Evolutionary conservation across 35 echinoderm and acorn worm genomes (phyloP).

Genomic region (Nesometra sesokonis): DNA sequence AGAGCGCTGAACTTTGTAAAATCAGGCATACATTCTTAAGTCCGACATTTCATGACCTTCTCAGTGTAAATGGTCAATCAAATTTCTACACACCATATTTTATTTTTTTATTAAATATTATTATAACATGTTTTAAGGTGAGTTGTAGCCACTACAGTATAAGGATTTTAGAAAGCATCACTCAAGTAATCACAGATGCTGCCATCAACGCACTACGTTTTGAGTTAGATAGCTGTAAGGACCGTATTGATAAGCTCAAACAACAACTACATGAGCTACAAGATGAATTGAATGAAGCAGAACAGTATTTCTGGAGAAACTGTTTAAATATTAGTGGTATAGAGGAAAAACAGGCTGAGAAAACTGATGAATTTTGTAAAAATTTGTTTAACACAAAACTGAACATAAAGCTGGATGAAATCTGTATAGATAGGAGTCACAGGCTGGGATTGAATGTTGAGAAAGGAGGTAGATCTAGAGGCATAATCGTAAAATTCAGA

Average conservation of each 20-base stretch:
- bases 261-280: neutral
- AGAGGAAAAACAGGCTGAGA: neutral
- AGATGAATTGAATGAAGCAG: conserved; percentile 1
- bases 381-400: neutral
- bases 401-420: neutral
- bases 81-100: no score
- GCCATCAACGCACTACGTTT: neutral
- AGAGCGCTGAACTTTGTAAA: no score
- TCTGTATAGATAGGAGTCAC: neutral
- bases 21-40: no score
- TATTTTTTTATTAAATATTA: no score
- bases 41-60: no score
- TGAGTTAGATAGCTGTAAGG: neutral
- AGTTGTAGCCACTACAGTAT: no score
- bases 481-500: conserved; percentile 7
- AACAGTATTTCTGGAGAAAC: conserved; percentile 8
- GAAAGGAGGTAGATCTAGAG: conserved; percentile 7
- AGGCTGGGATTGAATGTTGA: neutral
- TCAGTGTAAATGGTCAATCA: no score
- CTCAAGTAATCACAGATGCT: neutral
- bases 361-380: neutral
- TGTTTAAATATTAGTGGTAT: conserved; percentile 7
- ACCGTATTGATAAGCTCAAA: neutral
- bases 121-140: no score
- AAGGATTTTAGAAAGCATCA: neutral